A percentile compares a stretch with the other conserved stretches of the same genome.
Evolutionary conservation across 2,797 vertebrate genomes (phyloP).

Genomic region (Octomys mimax): DNA sequence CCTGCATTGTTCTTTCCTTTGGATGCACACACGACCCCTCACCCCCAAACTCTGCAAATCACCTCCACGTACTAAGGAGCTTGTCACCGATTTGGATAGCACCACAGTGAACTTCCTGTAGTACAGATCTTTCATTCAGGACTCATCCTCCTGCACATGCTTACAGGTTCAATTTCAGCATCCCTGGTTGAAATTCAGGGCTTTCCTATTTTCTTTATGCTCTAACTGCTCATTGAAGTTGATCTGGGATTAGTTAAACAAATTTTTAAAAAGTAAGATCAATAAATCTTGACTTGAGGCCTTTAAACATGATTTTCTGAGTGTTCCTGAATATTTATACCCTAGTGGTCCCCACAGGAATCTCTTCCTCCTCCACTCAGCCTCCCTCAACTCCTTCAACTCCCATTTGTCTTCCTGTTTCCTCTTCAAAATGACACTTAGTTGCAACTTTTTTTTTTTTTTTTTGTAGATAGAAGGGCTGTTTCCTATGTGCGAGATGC

Average conservation of each 20-base stretch:
- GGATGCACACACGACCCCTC: neutral
- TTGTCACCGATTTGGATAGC: neutral
- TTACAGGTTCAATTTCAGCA: neutral
- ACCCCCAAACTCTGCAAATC: neutral
- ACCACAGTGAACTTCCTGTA: neutral
- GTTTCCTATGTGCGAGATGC: neutral
- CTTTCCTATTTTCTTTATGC: neutral
- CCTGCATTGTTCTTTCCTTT: neutral
- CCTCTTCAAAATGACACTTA: neutral
- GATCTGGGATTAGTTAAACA: neutral
- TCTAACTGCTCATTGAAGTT: slow-evolving; percentile 26
- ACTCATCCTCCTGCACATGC: neutral
- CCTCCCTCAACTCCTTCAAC: neutral
- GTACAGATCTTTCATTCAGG: neutral
- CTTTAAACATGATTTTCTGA: slow-evolving; percentile 10
- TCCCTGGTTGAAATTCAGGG: slow-evolving; percentile 12
- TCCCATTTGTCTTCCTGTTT: neutral
- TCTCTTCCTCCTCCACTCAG: neutral
- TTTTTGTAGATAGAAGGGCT: neutral
- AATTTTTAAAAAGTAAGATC: neutral
- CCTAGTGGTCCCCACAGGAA: neutral
- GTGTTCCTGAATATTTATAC: neutral
- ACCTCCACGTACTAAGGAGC: neutral
- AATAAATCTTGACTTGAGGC: neutral
- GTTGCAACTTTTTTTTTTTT: neutral